Base-by-base conservation (phyloP, 2,888 invertebrate species). In the Phasia obesa region DNA sequence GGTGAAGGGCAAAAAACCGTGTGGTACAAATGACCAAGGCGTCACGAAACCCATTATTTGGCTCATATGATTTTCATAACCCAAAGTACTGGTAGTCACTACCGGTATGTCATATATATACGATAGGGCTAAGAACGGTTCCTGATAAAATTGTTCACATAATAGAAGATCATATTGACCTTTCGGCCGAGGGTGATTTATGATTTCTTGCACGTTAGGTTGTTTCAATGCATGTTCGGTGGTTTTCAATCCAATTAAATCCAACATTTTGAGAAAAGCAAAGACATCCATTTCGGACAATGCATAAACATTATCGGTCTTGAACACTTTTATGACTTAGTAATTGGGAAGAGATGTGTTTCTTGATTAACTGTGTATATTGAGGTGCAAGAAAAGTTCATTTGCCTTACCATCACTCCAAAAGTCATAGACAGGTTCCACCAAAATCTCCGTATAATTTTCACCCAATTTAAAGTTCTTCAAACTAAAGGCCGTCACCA, bases 11-110 rank as follows among this genome's bases (percentile, higher is more conserved):
- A 92, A 85, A 77, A 92, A 91, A 11, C 91, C 89, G 65, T 93
- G 92, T 0, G 93, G 92, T 35, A 92, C 91, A 86, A 92, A 92
- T 0, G 93, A 92, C 87, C 91, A 91, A 0, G 92, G 92, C 0
- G 90, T 88, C 2, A 93, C 91, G 62, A 92, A 88, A 1, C 92
- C 93, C 88, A 92, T 90, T 80, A 91, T 90, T 59, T 91, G 90
- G 69, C 92, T 92, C 85, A 92, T 91, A 87, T 91, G 92, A 49
- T 90, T 88, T 65, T 90, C 90, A 51, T 91, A 90, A n/a, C 92
- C 92, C 44, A 92, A 81, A 0, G 92, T 92, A 60, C 89, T 88
- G 2, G 90, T 87, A 1, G 91, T 88, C 1, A 93, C 88, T n/a
- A 92, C 86, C 0, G 92, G 92, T 9, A 91, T 88, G 23, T 91